These are phyloP conservation scores for Eilema caniola DNA, from an alignment of 2,888 invertebrate species.

Conservation along the genomic window DNA sequence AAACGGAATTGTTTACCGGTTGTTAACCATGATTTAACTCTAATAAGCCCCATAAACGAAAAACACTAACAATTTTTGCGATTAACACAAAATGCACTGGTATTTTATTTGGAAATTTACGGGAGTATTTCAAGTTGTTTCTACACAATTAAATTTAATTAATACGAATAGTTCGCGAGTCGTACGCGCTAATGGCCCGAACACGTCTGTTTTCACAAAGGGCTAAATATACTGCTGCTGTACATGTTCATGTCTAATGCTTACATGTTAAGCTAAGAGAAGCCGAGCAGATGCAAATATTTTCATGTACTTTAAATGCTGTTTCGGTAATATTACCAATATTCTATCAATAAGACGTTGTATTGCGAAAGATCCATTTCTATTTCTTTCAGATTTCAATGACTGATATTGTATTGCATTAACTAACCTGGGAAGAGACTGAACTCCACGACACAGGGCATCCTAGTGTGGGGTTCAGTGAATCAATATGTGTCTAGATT, in stretches of 20 bases:
- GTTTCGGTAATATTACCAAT: no score
- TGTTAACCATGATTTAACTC: neutral
- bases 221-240: constrained; percentile 64
- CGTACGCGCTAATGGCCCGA: constrained; percentile 77
- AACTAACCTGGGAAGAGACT: no score
- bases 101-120: constrained; percentile 51
- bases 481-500: no score
- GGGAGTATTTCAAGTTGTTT: constrained; percentile 66
- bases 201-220: constrained; percentile 75
- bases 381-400: no score
- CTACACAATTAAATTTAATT: constrained; percentile 85
- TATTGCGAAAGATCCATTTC: no score
- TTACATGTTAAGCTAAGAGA: constrained; percentile 11
- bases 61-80: neutral
- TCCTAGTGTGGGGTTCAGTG: no score
- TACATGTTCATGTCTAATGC: constrained; percentile 44
- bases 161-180: constrained; percentile 84
- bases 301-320: neutral
- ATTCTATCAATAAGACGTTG: no score
- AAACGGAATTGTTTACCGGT: neutral
- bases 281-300: neutral
- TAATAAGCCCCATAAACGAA: neutral
- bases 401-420: no score
- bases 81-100: neutral
- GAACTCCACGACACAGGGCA: no score